Conservation (phyloP, 1,140 invertebrate genomes). For the Meloidogyne exigua region DNA sequence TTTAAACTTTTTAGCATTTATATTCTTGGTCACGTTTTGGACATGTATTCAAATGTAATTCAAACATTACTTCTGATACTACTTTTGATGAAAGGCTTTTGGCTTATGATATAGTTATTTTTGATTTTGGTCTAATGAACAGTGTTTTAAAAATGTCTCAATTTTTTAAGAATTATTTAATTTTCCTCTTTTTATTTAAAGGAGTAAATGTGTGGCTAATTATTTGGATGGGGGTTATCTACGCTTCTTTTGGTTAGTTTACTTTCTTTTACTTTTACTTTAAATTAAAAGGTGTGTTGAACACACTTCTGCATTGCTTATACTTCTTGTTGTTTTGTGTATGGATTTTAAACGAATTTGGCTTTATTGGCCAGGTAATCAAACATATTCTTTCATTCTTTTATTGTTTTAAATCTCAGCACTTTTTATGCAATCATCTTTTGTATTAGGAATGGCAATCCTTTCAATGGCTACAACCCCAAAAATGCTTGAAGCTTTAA, state of each 20-base stretch:
- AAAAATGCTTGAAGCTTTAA: conserved; percentile 50
- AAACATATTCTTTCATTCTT: not conserved
- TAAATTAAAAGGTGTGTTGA: conserved; percentile 50
- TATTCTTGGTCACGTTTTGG: conserved; percentile 47
- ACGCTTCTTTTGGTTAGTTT: conserved; percentile 37
- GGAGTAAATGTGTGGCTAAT: conserved; percentile 56
- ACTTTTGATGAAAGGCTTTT: conserved; percentile 38
- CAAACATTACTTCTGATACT: conserved; percentile 42
- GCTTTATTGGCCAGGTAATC: conserved; percentile 56
- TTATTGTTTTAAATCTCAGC: conserved; percentile 31
- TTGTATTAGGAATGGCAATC: conserved; percentile 51
- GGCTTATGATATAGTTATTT: conserved; percentile 59
- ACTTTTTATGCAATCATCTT: conserved; percentile 56
- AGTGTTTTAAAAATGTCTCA: conserved; percentile 50
- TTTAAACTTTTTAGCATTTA: conserved; percentile 47
- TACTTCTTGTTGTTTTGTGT: conserved; percentile 39
- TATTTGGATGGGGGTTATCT: conserved; percentile 59
- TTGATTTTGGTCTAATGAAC: conserved; percentile 60
- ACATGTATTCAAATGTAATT: conserved; percentile 53
- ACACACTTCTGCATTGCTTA: conserved; percentile 44
- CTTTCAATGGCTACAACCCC: conserved; percentile 59
- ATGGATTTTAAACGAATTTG: conserved; percentile 44
- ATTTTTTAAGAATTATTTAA: too few species aligned
- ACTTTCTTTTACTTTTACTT: conserved; percentile 33
- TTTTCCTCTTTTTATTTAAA: not conserved